Percentiles rank a stretch among this genome's conserved stretches.
phyloP scores from a whole-genome alignment of 2,888 invertebrate species.

The Acanthoscelides obtectus region DNA sequence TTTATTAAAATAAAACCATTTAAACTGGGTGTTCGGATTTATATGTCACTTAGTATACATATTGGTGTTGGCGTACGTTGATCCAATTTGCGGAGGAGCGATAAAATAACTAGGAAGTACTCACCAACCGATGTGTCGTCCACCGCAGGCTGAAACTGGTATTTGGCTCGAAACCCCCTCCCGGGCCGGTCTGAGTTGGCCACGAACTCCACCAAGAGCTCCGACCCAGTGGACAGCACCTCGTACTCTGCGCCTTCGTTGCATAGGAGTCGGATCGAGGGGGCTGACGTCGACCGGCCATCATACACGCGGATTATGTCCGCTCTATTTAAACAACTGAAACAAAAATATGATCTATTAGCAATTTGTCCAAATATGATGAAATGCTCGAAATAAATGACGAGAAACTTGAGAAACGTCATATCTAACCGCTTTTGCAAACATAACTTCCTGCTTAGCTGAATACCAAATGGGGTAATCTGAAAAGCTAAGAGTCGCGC shows the following conservation, averaged over 20 bases:
- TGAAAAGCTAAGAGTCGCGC: too few relatives aligned
- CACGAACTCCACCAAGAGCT: slow-evolving; percentile 78
- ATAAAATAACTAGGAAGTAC: not conserved
- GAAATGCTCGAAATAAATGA: too few relatives aligned
- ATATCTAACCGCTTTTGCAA: too few relatives aligned
- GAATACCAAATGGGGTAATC: too few relatives aligned
- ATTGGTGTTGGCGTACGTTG: too few relatives aligned
- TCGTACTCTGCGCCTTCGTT: slow-evolving; percentile 74
- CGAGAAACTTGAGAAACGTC: too few relatives aligned
- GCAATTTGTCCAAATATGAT: too few relatives aligned
- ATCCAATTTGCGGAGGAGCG: too few relatives aligned
- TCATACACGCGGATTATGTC: slow-evolving; percentile 85
- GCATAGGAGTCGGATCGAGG: slow-evolving; percentile 78
- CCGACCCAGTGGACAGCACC: slow-evolving; percentile 77
- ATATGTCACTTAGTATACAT: too few relatives aligned
- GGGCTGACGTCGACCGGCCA: slow-evolving; percentile 66
- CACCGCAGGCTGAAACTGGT: slow-evolving; percentile 61
- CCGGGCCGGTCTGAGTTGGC: slow-evolving; percentile 77
- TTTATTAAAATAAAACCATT: too few relatives aligned
- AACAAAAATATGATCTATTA: slow-evolving; percentile 47
- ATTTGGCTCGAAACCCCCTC: slow-evolving; percentile 73
- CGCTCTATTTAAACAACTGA: slow-evolving; percentile 74
- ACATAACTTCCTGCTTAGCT: too few relatives aligned
- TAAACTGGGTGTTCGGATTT: too few relatives aligned
- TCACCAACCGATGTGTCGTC: slow-evolving; percentile 49